Evolutionary conservation across 2,888 invertebrate genomes (phyloP).

Genomic region (Tachina grossa): DNA sequence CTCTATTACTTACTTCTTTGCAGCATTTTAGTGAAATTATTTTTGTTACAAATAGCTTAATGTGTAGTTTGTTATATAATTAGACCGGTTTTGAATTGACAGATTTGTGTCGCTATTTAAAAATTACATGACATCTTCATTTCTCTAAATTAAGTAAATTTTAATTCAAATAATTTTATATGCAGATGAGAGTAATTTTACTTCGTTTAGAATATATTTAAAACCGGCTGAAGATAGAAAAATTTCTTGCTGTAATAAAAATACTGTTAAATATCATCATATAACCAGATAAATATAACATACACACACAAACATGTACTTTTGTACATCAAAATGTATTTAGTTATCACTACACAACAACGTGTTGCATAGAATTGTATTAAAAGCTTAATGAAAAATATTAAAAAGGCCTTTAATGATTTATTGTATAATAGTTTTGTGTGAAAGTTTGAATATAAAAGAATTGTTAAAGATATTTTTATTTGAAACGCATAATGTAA

Average conservation of each 20-base stretch:
- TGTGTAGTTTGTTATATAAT: not conserved
- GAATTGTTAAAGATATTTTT: not conserved
- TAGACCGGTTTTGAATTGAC: slow-evolving; percentile 40
- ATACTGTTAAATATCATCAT: not conserved
- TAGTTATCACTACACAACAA: not conserved
- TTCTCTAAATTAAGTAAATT: slow-evolving; percentile 11
- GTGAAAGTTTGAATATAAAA: not conserved
- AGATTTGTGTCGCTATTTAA: slow-evolving; percentile 36
- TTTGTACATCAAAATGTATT: too few relatives aligned
- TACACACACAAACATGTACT: not conserved
- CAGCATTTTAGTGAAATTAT: not conserved
- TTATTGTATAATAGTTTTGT: not conserved
- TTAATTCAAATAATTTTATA: not conserved
- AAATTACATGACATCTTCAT: slow-evolving; percentile 41
- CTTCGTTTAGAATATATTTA: not conserved
- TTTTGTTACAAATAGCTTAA: not conserved
- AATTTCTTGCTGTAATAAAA: not conserved
- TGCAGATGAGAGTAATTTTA: not conserved
- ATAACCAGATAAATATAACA: not conserved
- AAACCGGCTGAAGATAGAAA: not conserved
- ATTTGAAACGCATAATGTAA: not conserved
- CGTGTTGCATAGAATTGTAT: not conserved
- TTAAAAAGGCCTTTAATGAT: not conserved
- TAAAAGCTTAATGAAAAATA: not conserved
- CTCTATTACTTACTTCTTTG: not conserved